These are phyloP conservation scores for Ophonus ardosiacus DNA, from an alignment of 2,888 invertebrate genomes.

Conservation along the genomic window DNA sequence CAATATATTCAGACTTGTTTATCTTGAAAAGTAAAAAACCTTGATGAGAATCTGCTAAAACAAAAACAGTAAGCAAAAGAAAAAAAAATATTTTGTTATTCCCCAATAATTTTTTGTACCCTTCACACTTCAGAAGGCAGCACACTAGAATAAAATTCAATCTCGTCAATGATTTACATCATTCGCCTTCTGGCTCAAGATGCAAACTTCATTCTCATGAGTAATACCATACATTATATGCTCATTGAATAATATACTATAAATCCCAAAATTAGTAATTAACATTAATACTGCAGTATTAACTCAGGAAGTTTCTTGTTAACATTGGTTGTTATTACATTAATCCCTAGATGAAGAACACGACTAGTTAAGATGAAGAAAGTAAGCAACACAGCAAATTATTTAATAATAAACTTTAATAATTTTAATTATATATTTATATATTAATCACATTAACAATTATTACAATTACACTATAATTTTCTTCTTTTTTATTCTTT, in stretches of 20 bases:
- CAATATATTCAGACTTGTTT: neutral
- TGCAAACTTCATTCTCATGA: too few relatives aligned
- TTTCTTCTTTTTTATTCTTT: slow-evolving; percentile 58
- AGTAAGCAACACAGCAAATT: too few relatives aligned
- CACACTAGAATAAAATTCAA: neutral
- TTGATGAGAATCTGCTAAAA: neutral
- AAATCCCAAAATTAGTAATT: too few relatives aligned
- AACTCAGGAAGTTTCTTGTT: too few relatives aligned
- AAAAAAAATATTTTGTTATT: neutral
- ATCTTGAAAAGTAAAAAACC: neutral
- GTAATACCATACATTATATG: too few relatives aligned
- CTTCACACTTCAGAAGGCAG: neutral
- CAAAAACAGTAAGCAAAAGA: neutral
- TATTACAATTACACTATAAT: neutral
- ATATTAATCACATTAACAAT: neutral
- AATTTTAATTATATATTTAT: neutral
- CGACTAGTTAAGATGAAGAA: too few relatives aligned
- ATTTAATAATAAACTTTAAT: neutral
- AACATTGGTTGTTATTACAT: too few relatives aligned
- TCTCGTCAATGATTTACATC: too few relatives aligned
- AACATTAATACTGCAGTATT: too few relatives aligned
- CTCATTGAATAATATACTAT: too few relatives aligned
- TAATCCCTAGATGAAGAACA: too few relatives aligned
- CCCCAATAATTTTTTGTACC: neutral
- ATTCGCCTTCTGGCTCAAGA: too few relatives aligned